phyloP scores from a whole-genome alignment of 2,888 invertebrate species.

The Sussaba pulchella region DNA sequence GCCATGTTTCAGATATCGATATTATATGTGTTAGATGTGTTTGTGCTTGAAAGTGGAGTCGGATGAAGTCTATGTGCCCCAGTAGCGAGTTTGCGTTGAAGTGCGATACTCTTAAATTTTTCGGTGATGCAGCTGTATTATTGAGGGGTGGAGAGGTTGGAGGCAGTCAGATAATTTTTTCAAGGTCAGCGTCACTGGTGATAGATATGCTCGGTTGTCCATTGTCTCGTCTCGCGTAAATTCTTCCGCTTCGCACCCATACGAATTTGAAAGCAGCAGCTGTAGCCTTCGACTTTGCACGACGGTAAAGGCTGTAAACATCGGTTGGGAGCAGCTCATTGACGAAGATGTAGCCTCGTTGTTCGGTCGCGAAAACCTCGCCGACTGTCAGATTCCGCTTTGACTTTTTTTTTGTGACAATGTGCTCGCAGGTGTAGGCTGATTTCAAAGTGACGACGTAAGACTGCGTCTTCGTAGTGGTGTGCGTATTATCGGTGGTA shows the following conservation, averaged over 20 bases:
- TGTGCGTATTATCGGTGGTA: too few relatives aligned
- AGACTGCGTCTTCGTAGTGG: too few relatives aligned
- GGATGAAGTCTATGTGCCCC: not conserved
- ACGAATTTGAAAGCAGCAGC: not conserved
- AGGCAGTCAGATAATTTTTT: not conserved
- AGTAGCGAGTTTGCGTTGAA: conserved; percentile 27
- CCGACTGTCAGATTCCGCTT: not conserved
- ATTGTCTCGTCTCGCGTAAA: conserved; percentile 4
- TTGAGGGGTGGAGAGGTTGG: too few relatives aligned
- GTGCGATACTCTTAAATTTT: not conserved
- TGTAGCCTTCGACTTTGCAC: not conserved
- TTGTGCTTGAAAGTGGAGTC: too few relatives aligned
- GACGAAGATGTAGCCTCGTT: not conserved
- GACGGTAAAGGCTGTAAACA: not conserved
- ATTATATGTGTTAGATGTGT: too few relatives aligned
- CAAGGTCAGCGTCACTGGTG: not conserved
- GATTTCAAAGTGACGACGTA: too few relatives aligned
- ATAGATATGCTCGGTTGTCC: not conserved
- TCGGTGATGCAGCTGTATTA: too few relatives aligned
- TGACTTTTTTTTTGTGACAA: too few relatives aligned
- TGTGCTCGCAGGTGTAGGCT: too few relatives aligned
- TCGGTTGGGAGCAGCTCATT: conserved; percentile 17
- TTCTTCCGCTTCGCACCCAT: not conserved
- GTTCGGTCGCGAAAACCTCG: not conserved
- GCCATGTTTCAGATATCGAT: conserved; percentile 40